Evolutionary conservation across 2,113 vertebrate genomes (phyloP).

Genomic region (Fukomys damarensis): DNA sequence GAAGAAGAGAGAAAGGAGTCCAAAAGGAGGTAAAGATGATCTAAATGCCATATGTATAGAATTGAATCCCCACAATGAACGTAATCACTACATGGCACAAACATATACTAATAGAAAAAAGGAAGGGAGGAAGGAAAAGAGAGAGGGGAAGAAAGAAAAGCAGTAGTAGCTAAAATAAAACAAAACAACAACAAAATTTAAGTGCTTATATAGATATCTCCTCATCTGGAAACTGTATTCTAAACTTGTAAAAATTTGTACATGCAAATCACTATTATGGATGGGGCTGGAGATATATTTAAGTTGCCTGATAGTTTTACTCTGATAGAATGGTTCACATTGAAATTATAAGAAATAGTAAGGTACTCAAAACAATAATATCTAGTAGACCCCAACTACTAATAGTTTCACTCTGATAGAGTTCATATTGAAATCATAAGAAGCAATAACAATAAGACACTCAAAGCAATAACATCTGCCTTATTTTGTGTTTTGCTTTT

Average conservation of each 20-base stretch:
- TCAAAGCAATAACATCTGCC: not conserved
- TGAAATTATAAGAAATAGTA: conserved; percentile 13
- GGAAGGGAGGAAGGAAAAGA: no score
- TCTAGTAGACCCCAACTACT: no score
- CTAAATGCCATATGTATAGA: not conserved
- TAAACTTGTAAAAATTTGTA: conserved; percentile 32
- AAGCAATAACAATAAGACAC: no score
- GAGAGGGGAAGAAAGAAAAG: not conserved
- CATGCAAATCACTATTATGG: conserved; percentile 2
- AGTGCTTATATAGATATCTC: not conserved
- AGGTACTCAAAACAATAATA: not conserved
- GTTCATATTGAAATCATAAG: no score
- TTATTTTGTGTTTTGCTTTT: conserved; percentile 8
- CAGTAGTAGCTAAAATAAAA: not conserved
- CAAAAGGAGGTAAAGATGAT: not conserved
- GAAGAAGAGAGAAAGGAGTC: not conserved
- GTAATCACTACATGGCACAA: not conserved
- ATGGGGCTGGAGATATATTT: not conserved
- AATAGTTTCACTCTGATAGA: no score
- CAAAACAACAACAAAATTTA: not conserved
- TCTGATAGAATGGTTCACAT: not conserved
- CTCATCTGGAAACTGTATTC: conserved; percentile 28
- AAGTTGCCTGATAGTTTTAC: not conserved
- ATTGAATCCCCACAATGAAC: not conserved
- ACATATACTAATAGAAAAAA: no score